Evolutionary conservation across 2,888 invertebrate genomes (phyloP).

Genomic region (Oscheius sp.): DNA sequence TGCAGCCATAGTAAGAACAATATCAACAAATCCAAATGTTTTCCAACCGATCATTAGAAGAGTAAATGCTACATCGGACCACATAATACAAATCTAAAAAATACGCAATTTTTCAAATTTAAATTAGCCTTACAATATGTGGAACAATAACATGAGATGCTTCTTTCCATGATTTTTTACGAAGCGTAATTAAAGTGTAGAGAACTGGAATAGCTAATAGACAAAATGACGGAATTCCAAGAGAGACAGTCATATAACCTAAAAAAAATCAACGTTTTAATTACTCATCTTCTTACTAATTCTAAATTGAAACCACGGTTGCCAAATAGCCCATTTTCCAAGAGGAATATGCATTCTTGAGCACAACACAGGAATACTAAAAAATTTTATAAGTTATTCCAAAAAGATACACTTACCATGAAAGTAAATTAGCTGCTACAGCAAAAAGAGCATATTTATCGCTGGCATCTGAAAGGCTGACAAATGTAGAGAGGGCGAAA

Average conservation of each 20-base stretch:
- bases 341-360: slow-evolving; percentile 49
- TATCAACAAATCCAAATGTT: slow-evolving; percentile 43
- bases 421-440: slow-evolving; percentile 56
- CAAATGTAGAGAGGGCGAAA: slow-evolving; percentile 56
- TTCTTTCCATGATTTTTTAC: slow-evolving; percentile 34
- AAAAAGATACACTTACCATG: slow-evolving; percentile 53
- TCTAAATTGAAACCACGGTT: slow-evolving; percentile 49
- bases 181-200: slow-evolving; percentile 54
- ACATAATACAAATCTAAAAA: slow-evolving; percentile 57
- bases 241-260: slow-evolving; percentile 50
- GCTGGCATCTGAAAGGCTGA: slow-evolving; percentile 58
- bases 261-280: neutral
- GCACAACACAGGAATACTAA: slow-evolving; percentile 56
- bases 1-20: slow-evolving; percentile 53
- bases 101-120: neutral
- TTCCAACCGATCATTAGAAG: slow-evolving; percentile 58
- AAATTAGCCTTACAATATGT: slow-evolving; percentile 48
- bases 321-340: slow-evolving; percentile 60
- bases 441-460: slow-evolving; percentile 61
- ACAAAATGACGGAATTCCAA: slow-evolving; percentile 56
- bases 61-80: slow-evolving; percentile 63
- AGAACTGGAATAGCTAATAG: slow-evolving; percentile 57
- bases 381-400: slow-evolving; percentile 1
- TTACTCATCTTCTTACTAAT: slow-evolving; percentile 43
- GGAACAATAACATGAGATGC: slow-evolving; percentile 55